Conservation (phyloP, 2,888 invertebrate species). For the Frankliniella intonsa region DNA sequence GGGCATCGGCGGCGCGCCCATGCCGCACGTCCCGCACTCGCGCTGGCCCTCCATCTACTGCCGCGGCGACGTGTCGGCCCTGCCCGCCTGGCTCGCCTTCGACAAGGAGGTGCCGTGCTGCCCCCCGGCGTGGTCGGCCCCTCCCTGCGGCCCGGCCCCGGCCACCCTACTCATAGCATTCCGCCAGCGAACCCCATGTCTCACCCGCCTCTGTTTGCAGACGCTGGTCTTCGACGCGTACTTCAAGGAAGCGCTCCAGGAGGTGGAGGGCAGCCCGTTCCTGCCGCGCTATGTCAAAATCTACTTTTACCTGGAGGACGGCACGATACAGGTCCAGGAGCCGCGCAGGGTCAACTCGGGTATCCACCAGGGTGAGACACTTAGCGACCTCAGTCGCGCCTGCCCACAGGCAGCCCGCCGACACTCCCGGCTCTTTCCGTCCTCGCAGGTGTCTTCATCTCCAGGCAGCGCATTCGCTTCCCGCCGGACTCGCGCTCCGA, state of each 20-base stretch:
- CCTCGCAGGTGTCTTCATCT: conserved; percentile 67
- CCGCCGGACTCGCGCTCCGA: conserved; percentile 63
- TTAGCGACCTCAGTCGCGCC: background rate
- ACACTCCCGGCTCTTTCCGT: background rate
- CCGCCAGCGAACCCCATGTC: background rate
- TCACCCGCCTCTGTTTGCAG: conserved; percentile 46
- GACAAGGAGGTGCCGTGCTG: conserved; percentile 68
- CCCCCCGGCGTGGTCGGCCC: too few species aligned
- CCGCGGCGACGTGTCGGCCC: conserved; percentile 65
- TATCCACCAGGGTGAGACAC: conserved; percentile 67
- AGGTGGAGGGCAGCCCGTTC: conserved; percentile 61
- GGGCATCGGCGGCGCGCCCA: conserved; percentile 55
- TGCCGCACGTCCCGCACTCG: conserved; percentile 50
- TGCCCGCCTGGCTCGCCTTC: conserved; percentile 81
- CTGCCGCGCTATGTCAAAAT: conserved; percentile 76
- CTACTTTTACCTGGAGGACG: conserved; percentile 84
- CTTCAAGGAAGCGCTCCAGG: conserved; percentile 75
- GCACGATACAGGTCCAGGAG: conserved; percentile 82
- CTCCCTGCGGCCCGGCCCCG: background rate
- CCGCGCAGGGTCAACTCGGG: conserved; percentile 80
- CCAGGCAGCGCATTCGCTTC: conserved; percentile 74
- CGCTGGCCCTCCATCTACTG: conserved; percentile 68
- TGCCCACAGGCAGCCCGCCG: too few species aligned
- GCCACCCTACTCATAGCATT: conserved; percentile 12
- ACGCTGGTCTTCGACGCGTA: conserved; percentile 72